phyloP scores from a whole-genome alignment of 2,888 invertebrate genomes.

The Tetanocera ferruginea region DNA sequence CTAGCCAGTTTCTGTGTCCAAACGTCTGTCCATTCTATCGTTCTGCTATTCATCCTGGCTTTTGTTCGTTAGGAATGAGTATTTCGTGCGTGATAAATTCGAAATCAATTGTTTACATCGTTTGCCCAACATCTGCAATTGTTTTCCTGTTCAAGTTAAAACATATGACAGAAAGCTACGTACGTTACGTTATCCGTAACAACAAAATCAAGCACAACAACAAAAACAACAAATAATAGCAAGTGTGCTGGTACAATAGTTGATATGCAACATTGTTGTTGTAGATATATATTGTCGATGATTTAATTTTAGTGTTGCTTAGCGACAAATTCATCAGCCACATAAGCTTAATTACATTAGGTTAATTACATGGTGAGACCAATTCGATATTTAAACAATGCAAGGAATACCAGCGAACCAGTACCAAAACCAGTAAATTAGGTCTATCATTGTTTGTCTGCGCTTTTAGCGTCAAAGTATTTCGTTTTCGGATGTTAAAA shows the following conservation, averaged over 20 bases:
- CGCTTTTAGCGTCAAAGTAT: too few species aligned
- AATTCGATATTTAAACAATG: too few species aligned
- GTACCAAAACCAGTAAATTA: too few species aligned
- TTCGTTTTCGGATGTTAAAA: too few species aligned
- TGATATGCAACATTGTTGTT: neutral
- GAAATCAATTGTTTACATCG: slow-evolving; percentile 51
- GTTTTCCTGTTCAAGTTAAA: slow-evolving; percentile 22
- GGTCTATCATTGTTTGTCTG: too few species aligned
- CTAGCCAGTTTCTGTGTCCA: neutral
- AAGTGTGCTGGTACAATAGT: neutral
- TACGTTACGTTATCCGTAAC: neutral
- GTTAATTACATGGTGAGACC: too few species aligned
- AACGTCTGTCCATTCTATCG: neutral
- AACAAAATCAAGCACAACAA: slow-evolving; percentile 30
- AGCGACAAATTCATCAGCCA: too few species aligned
- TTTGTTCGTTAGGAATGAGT: slow-evolving; percentile 15
- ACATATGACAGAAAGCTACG: slow-evolving; percentile 29
- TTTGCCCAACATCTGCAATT: slow-evolving; percentile 46
- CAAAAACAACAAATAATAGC: neutral
- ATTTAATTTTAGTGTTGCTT: neutral
- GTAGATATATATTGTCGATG: neutral
- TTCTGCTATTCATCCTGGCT: neutral
- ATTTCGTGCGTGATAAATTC: slow-evolving; percentile 45
- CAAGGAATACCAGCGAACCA: too few species aligned
- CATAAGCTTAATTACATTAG: too few species aligned